Evolutionary conservation across 2,113 vertebrate genomes (phyloP), one percentile per base, ranked within the genome.

Genomic region (Phylloscopus trochilus): DNA sequence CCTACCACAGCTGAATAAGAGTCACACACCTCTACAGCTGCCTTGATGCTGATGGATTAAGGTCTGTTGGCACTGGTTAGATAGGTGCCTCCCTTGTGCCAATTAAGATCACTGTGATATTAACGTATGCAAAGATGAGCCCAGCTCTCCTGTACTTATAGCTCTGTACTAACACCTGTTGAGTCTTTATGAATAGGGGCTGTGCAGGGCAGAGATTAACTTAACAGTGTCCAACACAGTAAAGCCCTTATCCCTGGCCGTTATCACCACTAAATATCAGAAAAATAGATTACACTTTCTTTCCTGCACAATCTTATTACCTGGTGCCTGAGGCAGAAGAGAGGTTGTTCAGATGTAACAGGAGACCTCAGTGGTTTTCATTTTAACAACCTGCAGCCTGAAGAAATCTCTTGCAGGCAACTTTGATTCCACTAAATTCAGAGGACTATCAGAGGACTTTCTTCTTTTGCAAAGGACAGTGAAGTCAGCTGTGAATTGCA

Each of bases 231-330:
- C 30, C 52, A 52, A 49, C 41, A 58, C 8, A 30, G 60, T 31
- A 33, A 56, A 87, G 11, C 39, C 81, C 19, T 87, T 68, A 59
- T 67, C 6, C 73, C 52, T 58, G 51, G 51, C 51, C 9, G 8
- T 56, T 90, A 68, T 59, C 70, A 90, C 49, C n/a, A 39, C 15
- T 55, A 56, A 68, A 60, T 68, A 94, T 68, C 79, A 68, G 62
- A 76, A 63, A 94, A 92, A 69, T 55, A 73, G 66, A 85, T 94
- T 47, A 85, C 55, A 73, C 23, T 55, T 68, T 33, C 52, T 95
- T 94, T 78, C 55, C 69, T 5, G 2, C 12, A 41, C 35, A 82
- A 60, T 70, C 21, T 86, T 87, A 62, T 19, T 78, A 51, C 43
- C 52, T 78, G 30, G 39, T 83, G 60, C 93, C 35, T 43, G 39